Conservation (phyloP, 2,797 vertebrate genomes). For the Lacerta bilineata region DNA sequence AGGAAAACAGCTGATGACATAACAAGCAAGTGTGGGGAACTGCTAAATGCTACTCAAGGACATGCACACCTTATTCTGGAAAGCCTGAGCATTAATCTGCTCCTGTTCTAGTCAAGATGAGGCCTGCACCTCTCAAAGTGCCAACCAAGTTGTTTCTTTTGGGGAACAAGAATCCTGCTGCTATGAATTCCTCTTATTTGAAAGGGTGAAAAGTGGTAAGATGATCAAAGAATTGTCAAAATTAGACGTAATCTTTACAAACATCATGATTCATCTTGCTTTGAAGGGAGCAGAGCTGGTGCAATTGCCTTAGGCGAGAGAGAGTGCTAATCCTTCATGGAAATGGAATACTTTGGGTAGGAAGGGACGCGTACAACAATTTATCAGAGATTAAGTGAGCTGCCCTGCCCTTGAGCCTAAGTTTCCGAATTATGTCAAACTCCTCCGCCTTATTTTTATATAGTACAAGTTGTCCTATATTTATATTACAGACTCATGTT, state of each 20-base stretch:
- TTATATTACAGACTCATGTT: background rate
- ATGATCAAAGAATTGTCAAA: slow-evolving; percentile 20
- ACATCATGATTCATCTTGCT: background rate
- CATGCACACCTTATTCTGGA: background rate
- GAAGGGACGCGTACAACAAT: no score
- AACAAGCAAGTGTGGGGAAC: background rate
- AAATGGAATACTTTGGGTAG: background rate
- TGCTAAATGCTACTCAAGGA: background rate
- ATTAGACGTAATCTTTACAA: background rate
- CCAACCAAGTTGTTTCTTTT: background rate
- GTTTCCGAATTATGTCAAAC: background rate
- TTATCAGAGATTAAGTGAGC: background rate
- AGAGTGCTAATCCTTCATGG: background rate
- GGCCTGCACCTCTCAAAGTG: background rate
- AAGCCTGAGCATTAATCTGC: background rate
- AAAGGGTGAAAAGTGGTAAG: background rate
- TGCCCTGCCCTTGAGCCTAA: background rate
- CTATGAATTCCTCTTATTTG: background rate
- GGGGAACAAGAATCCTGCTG: background rate
- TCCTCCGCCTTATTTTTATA: background rate
- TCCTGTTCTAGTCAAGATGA: background rate
- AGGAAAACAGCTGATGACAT: background rate
- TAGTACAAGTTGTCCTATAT: background rate
- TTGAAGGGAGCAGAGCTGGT: background rate
- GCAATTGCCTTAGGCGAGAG: background rate